Base-by-base conservation (phyloP, 23 tunicate genomes). In the Ciona savignyi region DNA sequence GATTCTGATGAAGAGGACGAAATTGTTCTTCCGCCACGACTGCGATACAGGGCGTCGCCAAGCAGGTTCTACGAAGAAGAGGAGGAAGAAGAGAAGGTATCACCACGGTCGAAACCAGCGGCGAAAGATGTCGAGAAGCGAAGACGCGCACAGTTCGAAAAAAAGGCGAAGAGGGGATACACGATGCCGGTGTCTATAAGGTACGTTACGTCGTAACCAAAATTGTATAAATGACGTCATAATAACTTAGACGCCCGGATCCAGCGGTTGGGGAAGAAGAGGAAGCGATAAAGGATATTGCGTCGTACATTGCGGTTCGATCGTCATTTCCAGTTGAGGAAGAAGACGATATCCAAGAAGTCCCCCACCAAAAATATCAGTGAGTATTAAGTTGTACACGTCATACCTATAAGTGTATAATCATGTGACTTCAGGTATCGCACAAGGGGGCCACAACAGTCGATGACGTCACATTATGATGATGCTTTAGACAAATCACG, bases 251-350 rank as follows among this genome's bases (percentile, higher is more conserved):
- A 66, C 74, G 77, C 25, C 80, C 79, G 3, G 86, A 87, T 33
- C 74, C 61, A 21, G 70, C 33, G 19, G 28, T 75, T 69, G 82
- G 33, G 19, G 96, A 88, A 30, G 87, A 77, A 56, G 84, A 88
- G 21, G 79, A 78, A 34, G 72, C 66, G 27, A 71, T 81, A 4
- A 64, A 77, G 9, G 75, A 86, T 9, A 67, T 77, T 19, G 70
- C 87, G 9, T 73, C 88, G 32, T 88, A 88, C 80, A 35, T 88
- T 22, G 84, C 96, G 4, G 82, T 63, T 68, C 70, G 96, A 72
- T 77, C 73, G 33, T 75, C 82, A 29, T 88, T 88, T 73, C 86
- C 96, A 22, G 80, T 88, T 26, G 96, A 88, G 29, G 86, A 88
- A n/a, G 96, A 88, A 34, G 87, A 88, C 32, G 96, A 82, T 34